phyloP scores from a whole-genome alignment of 2,888 invertebrate species.

The Drosophila demipolita region DNA sequence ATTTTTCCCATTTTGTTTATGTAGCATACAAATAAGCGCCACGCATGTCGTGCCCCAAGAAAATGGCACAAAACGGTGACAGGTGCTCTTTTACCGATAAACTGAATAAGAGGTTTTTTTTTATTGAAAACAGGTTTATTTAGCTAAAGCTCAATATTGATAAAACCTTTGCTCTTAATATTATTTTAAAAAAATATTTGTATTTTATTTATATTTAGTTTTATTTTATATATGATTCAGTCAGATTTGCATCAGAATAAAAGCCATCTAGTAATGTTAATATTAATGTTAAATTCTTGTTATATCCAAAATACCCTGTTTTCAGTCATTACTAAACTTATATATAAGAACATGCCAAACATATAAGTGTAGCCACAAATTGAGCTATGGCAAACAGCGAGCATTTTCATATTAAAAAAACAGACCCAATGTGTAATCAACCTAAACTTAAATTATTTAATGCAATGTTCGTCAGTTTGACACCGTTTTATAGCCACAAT shows the following conservation, averaged over 20 bases:
- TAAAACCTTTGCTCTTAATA: not conserved
- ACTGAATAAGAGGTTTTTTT: not conserved
- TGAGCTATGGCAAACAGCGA: slow-evolving; percentile 12
- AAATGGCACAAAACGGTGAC: slow-evolving; percentile 11
- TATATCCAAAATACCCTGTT: not conserved
- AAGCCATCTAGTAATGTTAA: not conserved
- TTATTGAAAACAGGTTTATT: not conserved
- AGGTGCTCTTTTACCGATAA: not conserved
- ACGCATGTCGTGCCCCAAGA: slow-evolving; percentile 21
- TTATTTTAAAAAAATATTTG: not conserved
- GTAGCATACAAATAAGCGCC: slow-evolving; percentile 61
- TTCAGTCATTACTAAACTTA: not conserved
- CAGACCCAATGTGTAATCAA: slow-evolving; percentile 16
- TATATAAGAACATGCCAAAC: not conserved
- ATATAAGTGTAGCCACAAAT: slow-evolving; percentile 2
- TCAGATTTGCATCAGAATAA: not conserved
- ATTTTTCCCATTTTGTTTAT: slow-evolving; percentile 30
- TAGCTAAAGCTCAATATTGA: not conserved
- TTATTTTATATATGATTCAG: no score
- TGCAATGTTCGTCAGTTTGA: slow-evolving; percentile 34
- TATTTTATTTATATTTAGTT: no score
- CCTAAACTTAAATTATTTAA: slow-evolving; percentile 24
- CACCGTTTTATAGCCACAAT: slow-evolving; percentile 37
- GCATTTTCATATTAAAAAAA: slow-evolving; percentile 1
- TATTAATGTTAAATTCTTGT: not conserved